Evolutionary conservation across 2,113 vertebrate species (phyloP), one percentile per base, ranked within the genome.

Genomic region (Prietella phreatophila): DNA sequence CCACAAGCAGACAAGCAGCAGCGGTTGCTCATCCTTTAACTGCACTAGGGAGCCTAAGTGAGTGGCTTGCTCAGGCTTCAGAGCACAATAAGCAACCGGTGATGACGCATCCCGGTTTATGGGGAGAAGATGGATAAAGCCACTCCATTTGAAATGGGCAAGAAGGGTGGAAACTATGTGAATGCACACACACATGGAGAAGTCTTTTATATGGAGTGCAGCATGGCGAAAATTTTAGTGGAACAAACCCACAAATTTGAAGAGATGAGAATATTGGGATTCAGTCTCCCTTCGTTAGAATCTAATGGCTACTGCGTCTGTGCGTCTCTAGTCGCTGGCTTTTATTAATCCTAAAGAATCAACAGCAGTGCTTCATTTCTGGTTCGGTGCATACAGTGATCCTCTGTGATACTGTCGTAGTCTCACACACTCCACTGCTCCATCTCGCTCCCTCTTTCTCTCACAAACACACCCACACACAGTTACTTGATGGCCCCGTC

Each of bases 21-120:
- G 61, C 89, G 91, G 91, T 89, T 92, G 93, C 92, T 94, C 91
- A 92, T 55, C 92, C 91, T 93, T 89, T 89, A 90, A 89, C 93
- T 90, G 88, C 91, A 91, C 91, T 61, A 92, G 93, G 93, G 94
- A 92, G 93, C 93, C 92, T 94, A 95, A 79, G 30, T 36, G 30
- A 95, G 94, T 94, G 94, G 93, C 93, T 94, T 94, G 91, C 91
- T 95, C 94, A 95, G 95, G 93, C 94, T 94, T 95, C 94, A 94
- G 93, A 94, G 93, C 91, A 94, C 93, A 95, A 94, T 93, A 93
- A 95, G 92, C 92, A 87, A 91, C 90, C 92, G 92, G 90, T 94
- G 93, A 95, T 94, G 94, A 93, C 93, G 91, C 91, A 91, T 93
- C 88, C 90, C 92, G 94, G 94, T 93, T 95, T 92, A 93, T 92